Conservation (phyloP, 2,888 invertebrate genomes). For the Aphidius colemani region DNA sequence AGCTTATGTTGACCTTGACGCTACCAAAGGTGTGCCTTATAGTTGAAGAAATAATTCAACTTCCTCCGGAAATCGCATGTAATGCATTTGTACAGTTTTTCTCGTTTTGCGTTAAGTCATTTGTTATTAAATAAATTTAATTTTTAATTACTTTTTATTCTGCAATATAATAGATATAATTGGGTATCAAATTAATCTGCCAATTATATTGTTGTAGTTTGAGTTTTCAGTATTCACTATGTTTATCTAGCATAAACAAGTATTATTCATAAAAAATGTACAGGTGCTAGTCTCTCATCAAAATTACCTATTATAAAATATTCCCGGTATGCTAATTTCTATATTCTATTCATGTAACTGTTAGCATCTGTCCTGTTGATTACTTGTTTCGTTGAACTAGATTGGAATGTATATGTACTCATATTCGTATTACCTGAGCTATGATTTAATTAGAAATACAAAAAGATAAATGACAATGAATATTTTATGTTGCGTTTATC, state of each 20-base stretch:
- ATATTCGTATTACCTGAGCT: not conserved
- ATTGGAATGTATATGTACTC: slow-evolving; percentile 28
- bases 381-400: slow-evolving; percentile 32
- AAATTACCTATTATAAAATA: slow-evolving; percentile 46
- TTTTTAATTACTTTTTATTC: not conserved
- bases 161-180: no score
- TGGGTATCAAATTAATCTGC: no score
- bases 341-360: not conserved
- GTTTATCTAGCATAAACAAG: no score
- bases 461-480: no score
- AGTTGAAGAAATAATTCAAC: slow-evolving; percentile 3
- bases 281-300: not conserved
- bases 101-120: not conserved
- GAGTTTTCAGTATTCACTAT: not conserved
- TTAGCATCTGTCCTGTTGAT: slow-evolving; percentile 10
- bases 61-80: slow-evolving; percentile 15
- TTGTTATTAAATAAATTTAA: not conserved
- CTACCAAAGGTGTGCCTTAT: slow-evolving; percentile 11
- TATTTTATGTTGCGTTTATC: no score
- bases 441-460: not conserved
- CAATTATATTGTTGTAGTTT: no score
- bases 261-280: slow-evolving; percentile 24
- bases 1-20: slow-evolving; percentile 21
- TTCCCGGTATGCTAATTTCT: slow-evolving; percentile 42
- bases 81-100: not conserved